Base-by-base conservation (phyloP, 2,888 invertebrate species). In the Coleophora flavipennella region DNA sequence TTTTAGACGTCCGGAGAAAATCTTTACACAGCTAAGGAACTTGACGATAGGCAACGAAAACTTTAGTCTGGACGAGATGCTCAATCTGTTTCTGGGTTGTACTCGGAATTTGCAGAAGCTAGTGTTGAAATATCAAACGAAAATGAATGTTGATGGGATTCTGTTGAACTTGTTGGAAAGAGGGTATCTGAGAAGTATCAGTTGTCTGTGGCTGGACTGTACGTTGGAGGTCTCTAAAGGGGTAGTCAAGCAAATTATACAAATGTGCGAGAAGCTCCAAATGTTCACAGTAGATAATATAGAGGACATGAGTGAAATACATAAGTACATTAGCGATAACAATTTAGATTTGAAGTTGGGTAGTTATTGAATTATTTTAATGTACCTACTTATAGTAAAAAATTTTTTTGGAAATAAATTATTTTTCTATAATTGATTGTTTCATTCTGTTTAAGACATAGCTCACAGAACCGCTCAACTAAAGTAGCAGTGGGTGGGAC, bases 271-370 rank as follows among this genome's bases (percentile, higher is more conserved):
- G 2, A 57, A 60, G 13, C 60, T 85, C 34, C 68, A 69, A 48
- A 65, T 60, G 49, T 69, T 85, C 34, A 83, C 83, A 0, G 77
- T 81, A 20, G 78, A 80, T 42, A 70, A 65, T 45, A 53, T 51
- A 8, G 75, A 72, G 29, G 67, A 75, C 40, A 67, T 72, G 51
- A 57, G 54, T 31, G 74, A 79, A 36, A 54, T 85, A 26, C 71
- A 72, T 35, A 66, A 57, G 46, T 76, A 72, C 47, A 79, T 85
- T 38, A 55, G 46, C 37, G 74, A 76, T 32, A 79, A 83, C 45
- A 85, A 84, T 59, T 67, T 79, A 41, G 79, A 83, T 56, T 65
- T 85, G 41, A 76, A 68, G 46, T 57, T 84, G 48, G 83, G 78
- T 53, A 69, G 73, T 50, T 85, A 85, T 56, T 85, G 68, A 53